Base-by-base conservation (phyloP, 2,888 invertebrate genomes). In the Chrysolina oricalcia region DNA sequence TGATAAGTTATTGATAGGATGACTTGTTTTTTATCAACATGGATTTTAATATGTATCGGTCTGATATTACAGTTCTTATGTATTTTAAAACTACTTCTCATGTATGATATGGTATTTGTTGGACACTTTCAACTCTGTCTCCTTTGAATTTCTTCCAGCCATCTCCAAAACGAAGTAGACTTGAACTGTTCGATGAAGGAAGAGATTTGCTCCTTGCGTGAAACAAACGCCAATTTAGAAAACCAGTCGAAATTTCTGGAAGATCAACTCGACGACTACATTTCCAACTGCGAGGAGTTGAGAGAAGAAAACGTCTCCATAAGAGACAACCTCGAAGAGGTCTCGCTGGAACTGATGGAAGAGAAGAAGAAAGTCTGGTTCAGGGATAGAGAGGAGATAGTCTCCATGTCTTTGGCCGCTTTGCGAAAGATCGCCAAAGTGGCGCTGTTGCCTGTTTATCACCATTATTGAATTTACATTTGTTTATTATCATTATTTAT, bases 281-380 rank as follows among this genome's bases (percentile, higher is more conserved):
- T 78, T 19, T 41, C 67, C 6, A 71, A 76, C 21, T 80, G 76
- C 56, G 81, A 79, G 43, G 70, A 75, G 15, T 41, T 82, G 19
- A 75, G 73, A 50, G 78, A 78, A 10, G 76, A 78, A 35, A 81
- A 81, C 50, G 21, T 64, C 17, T 72, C 75, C 13, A 71, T 81
- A n/a, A 75, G 62, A 41, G 53, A 70, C 53, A 74, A 79, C 46
- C 56, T 81, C 9, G 50, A 73, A 19, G 80, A 79, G 21, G 77
- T 81, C 1, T 75, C 81, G 41, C 1, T 62, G 41, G 80, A 80
- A 50, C 68, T 84, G 62, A 63, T 68, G 4, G 81, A 80, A 64
- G 84, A 83, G 76, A 82, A 75, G 78, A 78, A 82, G 74, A 82
- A 77, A 68, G 74, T 71, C 6, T 85, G 85, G 85, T 78, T 83